Base-by-base conservation (phyloP, 2,797 vertebrate genomes). In the Micromesistius poutassou region DNA sequence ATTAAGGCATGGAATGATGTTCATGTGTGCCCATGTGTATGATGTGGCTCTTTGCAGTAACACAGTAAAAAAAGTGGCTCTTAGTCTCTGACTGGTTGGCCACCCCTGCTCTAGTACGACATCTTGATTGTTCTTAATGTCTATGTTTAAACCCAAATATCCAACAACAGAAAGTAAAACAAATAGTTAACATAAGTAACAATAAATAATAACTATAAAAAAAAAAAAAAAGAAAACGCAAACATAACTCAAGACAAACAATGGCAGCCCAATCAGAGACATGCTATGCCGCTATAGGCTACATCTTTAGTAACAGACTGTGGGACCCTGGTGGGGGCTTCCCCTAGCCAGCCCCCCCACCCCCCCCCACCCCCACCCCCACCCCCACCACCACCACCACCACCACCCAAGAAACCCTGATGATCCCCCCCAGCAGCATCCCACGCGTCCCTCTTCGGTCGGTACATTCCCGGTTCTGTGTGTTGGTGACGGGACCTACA, bases 291-390 rank as follows among this genome's bases (percentile, higher is more conserved):
- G 55, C 55, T 62, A 25, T 25, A 62, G 1, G 55, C n/a, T 62
- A 25, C 9, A 62, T 9, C 68, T 31, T 31, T 71, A 30, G 68
- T 31, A 71, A 31, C 68, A 71, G 68, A 19, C 68, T 31, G 30
- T 31, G 68, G 30, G 68, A 71, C 30, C 68, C 30, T 2, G 75
- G 76, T 76, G 83, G 80, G 75, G 80, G 85, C 72, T 74, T 72
- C 2, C 76, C 85, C 81, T n/a, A n/a, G n/a, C n/a, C n/a, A n/a
- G n/a, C 79, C 87, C 87, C 78, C 85, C 87, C 90, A 77, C 31
- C 33, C 82, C 73, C 74, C 73, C 2, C 76, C 84, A 80, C 78
- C 87, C 87, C 77, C 85, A 2, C 38, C 6, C 38, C 6, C 38
- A 2, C 38, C 6, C 38, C 6, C 38, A 2, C 38, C 6, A 4